These are phyloP conservation scores for Drosophila sp. DNA, from an alignment of 1,140 invertebrate species.

Conservation along the genomic window DNA sequence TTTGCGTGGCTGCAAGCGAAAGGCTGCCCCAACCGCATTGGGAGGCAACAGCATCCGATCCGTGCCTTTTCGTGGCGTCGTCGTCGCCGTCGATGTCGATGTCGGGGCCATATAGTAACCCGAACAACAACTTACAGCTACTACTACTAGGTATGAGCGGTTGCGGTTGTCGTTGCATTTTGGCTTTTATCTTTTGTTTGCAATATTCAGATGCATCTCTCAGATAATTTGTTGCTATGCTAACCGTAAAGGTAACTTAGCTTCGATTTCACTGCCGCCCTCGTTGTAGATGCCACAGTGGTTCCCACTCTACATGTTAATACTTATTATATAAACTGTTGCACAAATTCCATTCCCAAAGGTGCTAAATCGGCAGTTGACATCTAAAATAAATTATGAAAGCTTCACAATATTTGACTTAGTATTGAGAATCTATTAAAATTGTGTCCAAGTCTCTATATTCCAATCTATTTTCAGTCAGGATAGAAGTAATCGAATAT, in stretches of 20 bases:
- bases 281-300: constrained; percentile 38
- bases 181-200: constrained; percentile 80
- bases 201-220: constrained; percentile 80
- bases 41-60: constrained; percentile 6
- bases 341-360: no score
- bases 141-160: constrained; percentile 50
- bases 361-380: no score
- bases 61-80: background rate
- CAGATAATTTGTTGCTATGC: constrained; percentile 74
- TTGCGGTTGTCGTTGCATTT: constrained; percentile 74
- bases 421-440: no score
- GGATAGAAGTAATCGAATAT: no score
- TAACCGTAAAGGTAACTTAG: constrained; percentile 59
- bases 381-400: no score
- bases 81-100: background rate
- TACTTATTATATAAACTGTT: no score
- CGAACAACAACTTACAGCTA: constrained; percentile 28
- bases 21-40: constrained; percentile 52
- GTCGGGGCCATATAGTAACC: constrained; percentile 28
- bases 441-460: no score
- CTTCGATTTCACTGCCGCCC: constrained; percentile 50
- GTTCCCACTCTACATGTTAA: background rate
- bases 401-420: no score
- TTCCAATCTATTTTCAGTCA: no score
- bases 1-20: constrained; percentile 82